Evolutionary conservation across 2,888 invertebrate genomes (phyloP).

Genomic region (Matsumyia berberina): DNA sequence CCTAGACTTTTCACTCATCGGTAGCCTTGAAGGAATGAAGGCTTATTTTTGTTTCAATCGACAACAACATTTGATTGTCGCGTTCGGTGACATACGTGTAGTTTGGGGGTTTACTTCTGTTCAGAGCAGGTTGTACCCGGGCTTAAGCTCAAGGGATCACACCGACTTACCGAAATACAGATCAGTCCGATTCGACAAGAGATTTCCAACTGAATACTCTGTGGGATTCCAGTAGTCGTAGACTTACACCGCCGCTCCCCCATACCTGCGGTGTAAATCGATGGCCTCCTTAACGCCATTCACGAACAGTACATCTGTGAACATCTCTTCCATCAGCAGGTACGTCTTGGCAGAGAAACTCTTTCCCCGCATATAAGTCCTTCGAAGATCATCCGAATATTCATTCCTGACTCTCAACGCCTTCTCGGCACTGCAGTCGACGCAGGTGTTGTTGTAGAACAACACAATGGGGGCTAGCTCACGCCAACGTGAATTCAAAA

Average conservation of each 20-base stretch:
- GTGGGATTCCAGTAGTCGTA: slow-evolving; percentile 87
- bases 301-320: slow-evolving; percentile 88
- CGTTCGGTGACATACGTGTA: too few relatives aligned
- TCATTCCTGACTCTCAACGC: slow-evolving; percentile 88
- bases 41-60: too few relatives aligned
- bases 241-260: slow-evolving; percentile 87
- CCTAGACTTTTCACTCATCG: too few relatives aligned
- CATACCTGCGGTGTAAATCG: slow-evolving; percentile 86
- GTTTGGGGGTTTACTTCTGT: too few relatives aligned
- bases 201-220: slow-evolving; percentile 85
- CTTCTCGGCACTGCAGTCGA: slow-evolving; percentile 86
- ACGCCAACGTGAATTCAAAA: slow-evolving; percentile 85
- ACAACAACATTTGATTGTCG: too few relatives aligned
- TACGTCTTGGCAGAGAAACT: slow-evolving; percentile 84
- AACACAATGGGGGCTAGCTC: slow-evolving; percentile 86
- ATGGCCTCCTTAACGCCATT: slow-evolving; percentile 87
- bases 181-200: slow-evolving; percentile 85
- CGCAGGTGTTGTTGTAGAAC: slow-evolving; percentile 82
- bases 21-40: too few relatives aligned
- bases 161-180: slow-evolving; percentile 85
- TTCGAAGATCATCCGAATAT: slow-evolving; percentile 76
- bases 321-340: slow-evolving; percentile 84
- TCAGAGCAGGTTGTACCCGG: too few relatives aligned
- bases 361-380: slow-evolving; percentile 72
- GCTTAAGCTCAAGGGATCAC: too few relatives aligned